Base-by-base conservation (phyloP, 2,113 vertebrate species). In the Donacobius atricapilla region DNA sequence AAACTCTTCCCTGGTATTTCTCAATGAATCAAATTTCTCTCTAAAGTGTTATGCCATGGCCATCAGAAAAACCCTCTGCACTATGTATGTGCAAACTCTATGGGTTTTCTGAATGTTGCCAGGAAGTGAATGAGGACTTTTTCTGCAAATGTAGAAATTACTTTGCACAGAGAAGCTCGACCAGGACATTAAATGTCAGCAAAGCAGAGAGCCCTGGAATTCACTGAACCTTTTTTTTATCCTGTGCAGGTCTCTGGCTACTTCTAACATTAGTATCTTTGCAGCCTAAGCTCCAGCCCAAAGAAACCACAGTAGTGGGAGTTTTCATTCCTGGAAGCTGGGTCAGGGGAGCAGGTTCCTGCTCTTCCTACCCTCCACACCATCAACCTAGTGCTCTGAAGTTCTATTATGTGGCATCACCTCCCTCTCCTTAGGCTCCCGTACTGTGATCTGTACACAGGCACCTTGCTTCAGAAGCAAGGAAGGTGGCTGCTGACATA, bases 221-320 rank as follows among this genome's bases (percentile, higher is more conserved):
- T n/a, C n/a, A n/a, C n/a, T n/a, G n/a, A n/a, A n/a, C n/a, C n/a
- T n/a, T n/a, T n/a, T n/a, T n/a, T n/a, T n/a, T n/a, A n/a, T n/a
- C n/a, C n/a, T n/a, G n/a, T n/a, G n/a, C n/a, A n/a, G n/a, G n/a
- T n/a, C n/a, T n/a, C n/a, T n/a, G n/a, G n/a, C n/a, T n/a, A n/a
- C n/a, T n/a, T n/a, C n/a, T n/a, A n/a, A n/a, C n/a, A n/a, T n/a
- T n/a, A n/a, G n/a, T n/a, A n/a, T n/a, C n/a, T n/a, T n/a, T n/a
- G n/a, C n/a, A 64, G 35, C 28, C 61, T 39, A 66, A 79, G 7
- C 31, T 86, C n/a, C 47, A 57, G n/a, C 47, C 31, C 37, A 48
- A 61, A 56, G 13, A 54, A 3, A 37, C 4, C 2, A 1, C 9
- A 30, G 16, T 8, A 16, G 2, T 4, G 20, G 8, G 3, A 30